Conservation (phyloP, 2,888 invertebrate species). For the Meganola albula region DNA sequence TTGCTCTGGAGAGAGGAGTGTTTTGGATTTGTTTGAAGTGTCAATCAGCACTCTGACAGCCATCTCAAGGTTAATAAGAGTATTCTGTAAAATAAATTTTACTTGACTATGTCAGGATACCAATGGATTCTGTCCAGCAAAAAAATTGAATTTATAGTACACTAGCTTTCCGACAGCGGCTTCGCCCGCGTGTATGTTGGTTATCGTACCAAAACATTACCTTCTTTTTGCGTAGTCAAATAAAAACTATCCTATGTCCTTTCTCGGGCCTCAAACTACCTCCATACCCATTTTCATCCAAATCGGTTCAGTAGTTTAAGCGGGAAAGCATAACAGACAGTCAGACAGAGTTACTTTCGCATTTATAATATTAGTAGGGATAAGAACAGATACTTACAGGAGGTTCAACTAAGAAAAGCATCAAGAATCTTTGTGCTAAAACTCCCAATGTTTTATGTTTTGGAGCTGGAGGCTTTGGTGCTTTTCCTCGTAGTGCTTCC, state of each 20-base stretch:
- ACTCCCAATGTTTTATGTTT: conserved; percentile 83
- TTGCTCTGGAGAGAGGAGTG: conserved; percentile 68
- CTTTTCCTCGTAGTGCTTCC: conserved; percentile 69
- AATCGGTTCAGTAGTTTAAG: no score
- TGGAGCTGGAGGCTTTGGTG: conserved; percentile 67
- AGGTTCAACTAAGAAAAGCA: conserved; percentile 82
- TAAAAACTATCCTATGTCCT: no score
- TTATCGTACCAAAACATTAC: no score
- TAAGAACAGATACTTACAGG: conserved; percentile 63
- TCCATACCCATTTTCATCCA: no score
- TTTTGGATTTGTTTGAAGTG: conserved; percentile 66
- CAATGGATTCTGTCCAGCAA: no score
- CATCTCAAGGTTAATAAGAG: conserved; percentile 81
- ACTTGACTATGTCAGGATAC: no score
- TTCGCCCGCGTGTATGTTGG: no score
- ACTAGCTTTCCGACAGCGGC: no score
- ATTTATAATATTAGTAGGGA: background rate
- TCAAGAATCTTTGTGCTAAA: conserved; percentile 83
- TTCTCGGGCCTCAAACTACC: no score
- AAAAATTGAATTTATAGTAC: no score
- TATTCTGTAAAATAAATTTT: conserved; percentile 73
- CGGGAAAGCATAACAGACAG: background rate
- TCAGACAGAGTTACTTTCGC: background rate
- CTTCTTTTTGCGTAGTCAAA: no score
- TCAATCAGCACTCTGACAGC: conserved; percentile 81